phyloP scores from a whole-genome alignment of 2,797 vertebrate genomes.

The Potorous gilbertii region DNA sequence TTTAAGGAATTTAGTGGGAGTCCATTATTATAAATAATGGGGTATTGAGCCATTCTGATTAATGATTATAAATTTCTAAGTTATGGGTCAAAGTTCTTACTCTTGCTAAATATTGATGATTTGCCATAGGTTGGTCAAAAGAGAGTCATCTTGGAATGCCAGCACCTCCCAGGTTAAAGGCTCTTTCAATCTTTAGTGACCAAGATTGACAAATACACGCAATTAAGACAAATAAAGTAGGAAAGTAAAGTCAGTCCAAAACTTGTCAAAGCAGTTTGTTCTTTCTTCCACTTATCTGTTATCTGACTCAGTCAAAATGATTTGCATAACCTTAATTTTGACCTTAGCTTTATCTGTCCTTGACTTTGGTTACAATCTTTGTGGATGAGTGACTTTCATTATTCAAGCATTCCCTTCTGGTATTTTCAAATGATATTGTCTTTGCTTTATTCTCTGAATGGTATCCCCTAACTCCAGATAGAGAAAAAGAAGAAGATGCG shows the following conservation, averaged over 20 bases:
- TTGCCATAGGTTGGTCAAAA: neutral
- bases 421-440: neutral
- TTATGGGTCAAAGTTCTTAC: constrained; percentile 5
- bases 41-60: neutral
- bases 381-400: neutral
- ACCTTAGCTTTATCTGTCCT: too few species aligned
- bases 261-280: too few species aligned
- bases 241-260: too few species aligned
- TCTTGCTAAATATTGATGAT: constrained; percentile 6
- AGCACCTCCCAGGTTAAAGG: neutral
- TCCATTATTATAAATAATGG: neutral
- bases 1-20: neutral
- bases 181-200: neutral
- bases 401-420: too few species aligned
- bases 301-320: too few species aligned
- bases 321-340: too few species aligned
- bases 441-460: neutral
- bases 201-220: neutral
- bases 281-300: too few species aligned
- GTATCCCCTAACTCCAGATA: neutral
- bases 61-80: constrained; percentile 1
- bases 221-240: too few species aligned
- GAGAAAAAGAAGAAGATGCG: too few species aligned
- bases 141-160: neutral
- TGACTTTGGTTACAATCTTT: neutral